A percentile compares a stretch with the other conserved stretches of the same genome.
These are phyloP conservation scores for Diachasma alloeum DNA, from an alignment of 1,140 invertebrate species.

Conservation along the genomic window DNA sequence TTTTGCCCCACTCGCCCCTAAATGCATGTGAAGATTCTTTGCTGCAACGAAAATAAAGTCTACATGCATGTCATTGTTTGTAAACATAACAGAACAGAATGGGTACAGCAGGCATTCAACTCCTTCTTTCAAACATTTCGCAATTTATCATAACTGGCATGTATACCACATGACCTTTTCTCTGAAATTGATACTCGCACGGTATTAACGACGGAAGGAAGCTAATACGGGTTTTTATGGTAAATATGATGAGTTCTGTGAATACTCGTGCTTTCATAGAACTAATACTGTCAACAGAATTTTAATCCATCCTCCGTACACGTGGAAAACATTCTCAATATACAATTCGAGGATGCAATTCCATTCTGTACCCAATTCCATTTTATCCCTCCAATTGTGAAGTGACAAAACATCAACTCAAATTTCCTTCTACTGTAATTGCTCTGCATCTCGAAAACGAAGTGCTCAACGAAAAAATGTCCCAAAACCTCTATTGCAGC, in stretches of 20 bases:
- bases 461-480: too few species aligned
- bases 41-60: neutral
- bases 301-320: neutral
- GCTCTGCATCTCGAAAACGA: too few species aligned
- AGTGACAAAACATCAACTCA: too few species aligned
- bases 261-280: neutral
- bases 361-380: too few species aligned
- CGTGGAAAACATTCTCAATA: neutral
- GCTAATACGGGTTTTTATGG: neutral
- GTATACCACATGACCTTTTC: neutral
- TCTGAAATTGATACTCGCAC: neutral
- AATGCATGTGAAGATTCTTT: neutral
- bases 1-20: too few species aligned
- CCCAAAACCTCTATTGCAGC: too few species aligned
- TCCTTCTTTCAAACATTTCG: neutral
- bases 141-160: neutral
- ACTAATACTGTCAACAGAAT: slow-evolving; percentile 12
- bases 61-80: too few species aligned
- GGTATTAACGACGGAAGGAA: neutral
- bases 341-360: neutral
- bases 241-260: neutral
- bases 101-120: neutral
- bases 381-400: neutral
- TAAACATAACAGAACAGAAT: neutral
- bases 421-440: too few species aligned